Evolutionary conservation across 2,888 invertebrate species (phyloP).

Genomic region (Melanostoma mellinum): DNA sequence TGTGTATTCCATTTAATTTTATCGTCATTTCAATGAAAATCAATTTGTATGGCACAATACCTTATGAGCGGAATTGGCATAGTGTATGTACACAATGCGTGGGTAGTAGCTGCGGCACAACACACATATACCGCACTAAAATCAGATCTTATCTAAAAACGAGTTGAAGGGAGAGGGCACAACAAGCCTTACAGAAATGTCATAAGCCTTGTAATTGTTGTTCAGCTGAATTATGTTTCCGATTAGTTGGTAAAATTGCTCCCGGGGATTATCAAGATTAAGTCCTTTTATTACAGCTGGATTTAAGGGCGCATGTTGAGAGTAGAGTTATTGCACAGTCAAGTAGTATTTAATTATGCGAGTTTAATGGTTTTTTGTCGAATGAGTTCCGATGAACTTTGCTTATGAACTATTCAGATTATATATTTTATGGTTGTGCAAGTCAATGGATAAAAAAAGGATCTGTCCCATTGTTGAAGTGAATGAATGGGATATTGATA

Average conservation of each 20-base stretch:
- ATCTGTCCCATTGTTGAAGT: not conserved
- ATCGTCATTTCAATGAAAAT: constrained; percentile 70
- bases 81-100: constrained; percentile 53
- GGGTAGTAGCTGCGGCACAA: not conserved
- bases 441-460: constrained; percentile 31
- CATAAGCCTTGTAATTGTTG: constrained; percentile 66
- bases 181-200: constrained; percentile 33
- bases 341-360: constrained; percentile 65
- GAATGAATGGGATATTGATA: not conserved
- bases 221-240: constrained; percentile 69
- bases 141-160: constrained; percentile 36
- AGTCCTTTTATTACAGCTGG: constrained; percentile 46
- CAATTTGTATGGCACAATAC: constrained; percentile 60
- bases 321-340: constrained; percentile 47
- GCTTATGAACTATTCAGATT: constrained; percentile 36
- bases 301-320: constrained; percentile 1
- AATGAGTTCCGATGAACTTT: constrained; percentile 60
- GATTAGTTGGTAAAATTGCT: constrained; percentile 66
- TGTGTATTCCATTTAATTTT: constrained; percentile 65
- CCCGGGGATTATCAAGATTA: constrained; percentile 58
- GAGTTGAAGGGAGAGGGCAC: constrained; percentile 13
- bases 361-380: constrained; percentile 59
- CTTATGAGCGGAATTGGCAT: constrained; percentile 65
- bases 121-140: not conserved
- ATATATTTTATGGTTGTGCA: constrained; percentile 14